These are phyloP conservation scores for Endomychus coccineus DNA, from an alignment of 2,888 invertebrate genomes.

Conservation along the genomic window DNA sequence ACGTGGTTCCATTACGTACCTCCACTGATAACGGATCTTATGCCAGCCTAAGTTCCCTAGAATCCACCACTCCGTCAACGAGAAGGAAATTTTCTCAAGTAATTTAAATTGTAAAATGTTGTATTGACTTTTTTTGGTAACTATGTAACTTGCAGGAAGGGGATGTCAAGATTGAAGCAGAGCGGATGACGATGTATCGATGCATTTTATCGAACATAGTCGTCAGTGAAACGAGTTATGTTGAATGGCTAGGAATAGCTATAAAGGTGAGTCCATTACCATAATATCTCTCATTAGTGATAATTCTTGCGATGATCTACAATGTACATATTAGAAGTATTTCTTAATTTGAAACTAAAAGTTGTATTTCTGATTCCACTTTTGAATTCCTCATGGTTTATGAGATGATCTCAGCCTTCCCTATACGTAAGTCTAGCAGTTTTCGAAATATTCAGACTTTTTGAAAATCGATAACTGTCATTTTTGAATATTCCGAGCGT, in stretches of 20 bases:
- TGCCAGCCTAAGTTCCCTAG: slow-evolving; percentile 45
- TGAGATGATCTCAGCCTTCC: no score
- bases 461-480: no score
- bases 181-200: slow-evolving; percentile 78
- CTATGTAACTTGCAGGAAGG: slow-evolving; percentile 29
- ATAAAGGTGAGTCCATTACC: slow-evolving; percentile 69
- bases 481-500: no score
- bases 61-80: slow-evolving; percentile 46
- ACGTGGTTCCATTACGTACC: slow-evolving; percentile 42
- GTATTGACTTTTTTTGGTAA: background rate
- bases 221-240: slow-evolving; percentile 85
- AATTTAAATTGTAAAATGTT: background rate
- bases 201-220: slow-evolving; percentile 85
- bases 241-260: slow-evolving; percentile 83
- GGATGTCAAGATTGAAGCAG: slow-evolving; percentile 56
- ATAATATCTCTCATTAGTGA: no score
- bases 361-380: no score
- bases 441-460: no score
- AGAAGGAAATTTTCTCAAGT: slow-evolving; percentile 39
- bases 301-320: no score
- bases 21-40: slow-evolving; percentile 42
- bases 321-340: no score
- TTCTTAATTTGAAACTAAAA: no score
- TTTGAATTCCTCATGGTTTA: no score
- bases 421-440: no score